phyloP scores from a whole-genome alignment of 2,888 invertebrate genomes.

The Aphelenchoides bicaudatus region DNA sequence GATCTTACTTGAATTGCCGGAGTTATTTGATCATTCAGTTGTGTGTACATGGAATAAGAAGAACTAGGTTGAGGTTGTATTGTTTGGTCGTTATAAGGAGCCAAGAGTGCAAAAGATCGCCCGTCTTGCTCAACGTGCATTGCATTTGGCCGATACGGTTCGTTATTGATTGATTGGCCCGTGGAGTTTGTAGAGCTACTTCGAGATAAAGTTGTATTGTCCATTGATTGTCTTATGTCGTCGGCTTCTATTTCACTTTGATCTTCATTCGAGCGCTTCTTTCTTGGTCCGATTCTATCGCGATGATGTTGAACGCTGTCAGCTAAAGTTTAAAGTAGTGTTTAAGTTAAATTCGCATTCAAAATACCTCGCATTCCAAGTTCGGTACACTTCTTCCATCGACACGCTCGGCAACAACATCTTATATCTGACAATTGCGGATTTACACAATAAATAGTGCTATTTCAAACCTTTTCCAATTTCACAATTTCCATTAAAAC shows the following conservation, averaged over 20 bases:
- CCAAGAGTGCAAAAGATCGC: conserved; percentile 5
- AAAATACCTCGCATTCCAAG: conserved; percentile 38
- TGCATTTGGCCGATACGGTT: neutral
- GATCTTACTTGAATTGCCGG: too few species aligned
- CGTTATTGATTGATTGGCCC: neutral
- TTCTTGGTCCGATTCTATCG: conserved; percentile 21
- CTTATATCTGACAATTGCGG: conserved; percentile 32
- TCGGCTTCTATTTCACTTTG: neutral
- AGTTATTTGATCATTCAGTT: too few species aligned
- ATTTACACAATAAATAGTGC: neutral
- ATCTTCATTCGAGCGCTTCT: neutral
- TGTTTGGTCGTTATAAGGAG: neutral
- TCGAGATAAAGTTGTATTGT: neutral
- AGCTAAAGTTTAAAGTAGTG: conserved; percentile 15
- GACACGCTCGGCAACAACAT: conserved; percentile 39
- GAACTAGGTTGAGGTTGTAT: neutral
- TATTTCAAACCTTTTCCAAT: conserved; percentile 38
- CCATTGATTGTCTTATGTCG: too few species aligned
- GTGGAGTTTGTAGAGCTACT: neutral
- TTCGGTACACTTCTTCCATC: conserved; percentile 30
- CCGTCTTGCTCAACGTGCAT: conserved; percentile 6
- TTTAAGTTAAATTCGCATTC: too few species aligned
- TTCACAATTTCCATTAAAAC: conserved; percentile 34
- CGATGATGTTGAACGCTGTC: conserved; percentile 32
- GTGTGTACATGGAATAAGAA: neutral